Conservation (phyloP, 2,888 invertebrate species). For the Cephus nigrinus region DNA sequence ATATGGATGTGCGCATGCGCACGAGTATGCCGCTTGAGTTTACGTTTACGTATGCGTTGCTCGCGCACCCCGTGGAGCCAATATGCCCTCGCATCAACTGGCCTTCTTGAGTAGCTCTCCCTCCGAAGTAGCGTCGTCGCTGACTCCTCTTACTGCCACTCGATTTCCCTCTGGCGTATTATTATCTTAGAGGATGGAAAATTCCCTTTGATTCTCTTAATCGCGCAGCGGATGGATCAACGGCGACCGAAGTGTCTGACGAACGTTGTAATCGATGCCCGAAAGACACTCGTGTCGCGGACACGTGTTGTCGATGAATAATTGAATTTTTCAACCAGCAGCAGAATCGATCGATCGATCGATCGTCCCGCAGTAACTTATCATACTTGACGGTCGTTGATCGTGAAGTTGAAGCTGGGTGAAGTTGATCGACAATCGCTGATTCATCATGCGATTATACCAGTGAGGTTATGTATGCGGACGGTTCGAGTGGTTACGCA, state of each 20-base stretch:
- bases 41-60: constrained; percentile 38
- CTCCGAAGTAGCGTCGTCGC: not conserved
- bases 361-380: not conserved
- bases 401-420: not conserved
- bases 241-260: not conserved
- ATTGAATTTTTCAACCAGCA: not conserved
- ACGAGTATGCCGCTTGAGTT: constrained; percentile 2
- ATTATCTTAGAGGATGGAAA: not conserved
- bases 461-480: not conserved
- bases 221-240: not conserved
- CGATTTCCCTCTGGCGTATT: not conserved
- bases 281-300: not conserved
- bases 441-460: not conserved
- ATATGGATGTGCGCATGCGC: constrained; percentile 14
- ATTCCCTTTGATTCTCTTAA: not conserved
- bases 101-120: constrained; percentile 58
- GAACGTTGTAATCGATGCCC: not conserved
- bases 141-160: not conserved
- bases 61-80: constrained; percentile 60
- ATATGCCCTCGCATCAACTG: constrained; percentile 59
- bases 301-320: not conserved
- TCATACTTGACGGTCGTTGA: not conserved
- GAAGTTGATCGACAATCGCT: not conserved
- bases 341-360: not conserved
- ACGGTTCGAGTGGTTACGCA: not conserved